Conservation (phyloP, 2,888 invertebrate species). For the Drosophila colorata region DNA sequence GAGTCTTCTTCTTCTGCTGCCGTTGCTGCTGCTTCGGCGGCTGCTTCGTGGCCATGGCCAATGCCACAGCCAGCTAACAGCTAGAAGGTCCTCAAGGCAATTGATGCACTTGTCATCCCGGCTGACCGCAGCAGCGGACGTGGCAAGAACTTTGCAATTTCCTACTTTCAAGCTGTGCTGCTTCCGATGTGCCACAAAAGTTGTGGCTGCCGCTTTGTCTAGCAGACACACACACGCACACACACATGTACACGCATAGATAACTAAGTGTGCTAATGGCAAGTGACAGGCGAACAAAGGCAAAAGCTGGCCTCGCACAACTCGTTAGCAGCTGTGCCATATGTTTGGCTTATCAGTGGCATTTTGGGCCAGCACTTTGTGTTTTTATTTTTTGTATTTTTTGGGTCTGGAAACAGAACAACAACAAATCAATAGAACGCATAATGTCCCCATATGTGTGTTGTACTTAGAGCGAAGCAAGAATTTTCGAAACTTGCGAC, state of each 20-base stretch:
- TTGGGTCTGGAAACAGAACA: conserved; percentile 34
- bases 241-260: background rate
- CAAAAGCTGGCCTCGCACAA: conserved; percentile 47
- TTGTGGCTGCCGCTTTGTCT: conserved; percentile 22
- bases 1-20: conserved; percentile 33
- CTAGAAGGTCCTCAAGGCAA: conserved; percentile 44
- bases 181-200: conserved; percentile 65
- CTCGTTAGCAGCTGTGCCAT: conserved; percentile 63
- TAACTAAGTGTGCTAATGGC: conserved; percentile 47
- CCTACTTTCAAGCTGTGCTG: conserved; percentile 66
- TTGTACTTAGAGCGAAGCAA: conserved; percentile 17
- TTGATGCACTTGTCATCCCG: conserved; percentile 62
- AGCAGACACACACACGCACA: background rate
- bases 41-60: conserved; percentile 1
- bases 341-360: conserved; percentile 54
- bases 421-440: conserved; percentile 70
- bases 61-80: conserved; percentile 15
- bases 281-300: conserved; percentile 71
- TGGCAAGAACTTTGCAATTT: conserved; percentile 76
- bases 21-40: no score
- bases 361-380: conserved; percentile 22
- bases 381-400: background rate
- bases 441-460: conserved; percentile 48
- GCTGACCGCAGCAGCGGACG: conserved; percentile 58
- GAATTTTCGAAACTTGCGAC: background rate